Evolutionary conservation across 2,113 vertebrate species (phyloP).

Genomic region (Triplophysa tibetana): DNA sequence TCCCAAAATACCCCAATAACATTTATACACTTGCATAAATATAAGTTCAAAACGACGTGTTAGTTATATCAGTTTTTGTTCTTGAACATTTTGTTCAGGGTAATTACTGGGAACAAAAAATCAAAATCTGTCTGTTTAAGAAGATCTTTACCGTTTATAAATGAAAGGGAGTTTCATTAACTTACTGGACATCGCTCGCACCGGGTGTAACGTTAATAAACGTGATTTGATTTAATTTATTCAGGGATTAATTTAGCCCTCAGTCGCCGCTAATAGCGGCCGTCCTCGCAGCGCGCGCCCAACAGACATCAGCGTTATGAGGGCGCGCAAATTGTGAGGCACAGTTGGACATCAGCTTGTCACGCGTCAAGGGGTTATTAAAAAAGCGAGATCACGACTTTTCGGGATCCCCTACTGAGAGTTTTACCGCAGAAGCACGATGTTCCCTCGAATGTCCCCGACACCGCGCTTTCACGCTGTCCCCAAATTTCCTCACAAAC

Average conservation of each 20-base stretch:
- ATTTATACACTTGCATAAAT: too few species aligned
- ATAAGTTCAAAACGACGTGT: too few species aligned
- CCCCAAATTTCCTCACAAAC: not conserved
- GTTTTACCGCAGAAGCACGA: slow-evolving; percentile 8
- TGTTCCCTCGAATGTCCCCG: slow-evolving; percentile 14
- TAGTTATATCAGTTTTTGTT: too few species aligned
- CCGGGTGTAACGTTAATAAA: too few species aligned
- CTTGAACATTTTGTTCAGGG: too few species aligned
- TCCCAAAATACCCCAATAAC: too few species aligned
- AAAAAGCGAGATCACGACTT: slow-evolving; percentile 50
- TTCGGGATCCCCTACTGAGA: slow-evolving; percentile 25
- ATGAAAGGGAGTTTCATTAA: not conserved
- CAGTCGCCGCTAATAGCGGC: slow-evolving; percentile 1
- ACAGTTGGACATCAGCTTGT: slow-evolving; percentile 30
- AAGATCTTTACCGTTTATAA: not conserved
- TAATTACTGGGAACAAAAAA: too few species aligned
- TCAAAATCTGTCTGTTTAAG: not conserved
- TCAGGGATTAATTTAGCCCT: not conserved
- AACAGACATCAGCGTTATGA: not conserved
- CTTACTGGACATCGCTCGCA: not conserved
- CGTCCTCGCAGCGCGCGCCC: not conserved
- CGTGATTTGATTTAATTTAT: not conserved
- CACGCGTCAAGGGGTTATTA: slow-evolving; percentile 39
- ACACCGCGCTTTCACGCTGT: not conserved
- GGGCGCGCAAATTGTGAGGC: slow-evolving; percentile 18